Base-by-base conservation (phyloP, 2,888 invertebrate species). In the Thymelicus sylvestris region DNA sequence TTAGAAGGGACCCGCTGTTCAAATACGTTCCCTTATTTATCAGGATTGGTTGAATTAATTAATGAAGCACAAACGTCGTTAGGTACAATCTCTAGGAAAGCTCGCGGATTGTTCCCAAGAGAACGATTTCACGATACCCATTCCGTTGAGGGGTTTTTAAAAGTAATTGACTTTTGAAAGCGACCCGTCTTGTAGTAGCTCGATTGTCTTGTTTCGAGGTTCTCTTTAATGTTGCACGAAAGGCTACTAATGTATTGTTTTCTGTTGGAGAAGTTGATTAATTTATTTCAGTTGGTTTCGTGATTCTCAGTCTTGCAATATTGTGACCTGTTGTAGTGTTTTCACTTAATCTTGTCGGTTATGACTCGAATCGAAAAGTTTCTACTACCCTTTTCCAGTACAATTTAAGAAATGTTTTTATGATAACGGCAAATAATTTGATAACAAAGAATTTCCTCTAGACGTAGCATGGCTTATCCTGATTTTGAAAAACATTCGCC, bases 11-110 rank as follows among this genome's bases (percentile, higher is more conserved):
- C 69, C 66, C 68, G 71, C 59, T 66, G 69, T 71, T 52, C 70
- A 70, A 74, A 74, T 72, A 67, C 70, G 41, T 50, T 66, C 63
- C 81, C 80, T 81, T 85, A 85, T 87, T 85, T 86, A 86, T 85
- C 83, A 83, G 82, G 82, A 85, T 84, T 83, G 82, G 81, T 77
- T 76, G 83, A 87, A 87, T 87, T 88, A 88, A 88, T 88, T 88
- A 87, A 86, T 87, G 85, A 81, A 81, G 79, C 81, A 78, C 79
- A 82, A 79, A 80, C 79, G 81, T 81, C 81, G 83, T 81, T 81
- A 81, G 85, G 83, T 84, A 78, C 75, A 77, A 76, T 75, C 77
- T 76, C 73, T 74, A 72, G 69, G 52, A 67, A 47, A 62, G 71
- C 72, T 70, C 68, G 72, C 73, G 72, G 66, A 78, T 76, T 69